Evolutionary conservation across 2,888 invertebrate species (phyloP).

Genomic region (Venustoraphidia nigricollis): DNA sequence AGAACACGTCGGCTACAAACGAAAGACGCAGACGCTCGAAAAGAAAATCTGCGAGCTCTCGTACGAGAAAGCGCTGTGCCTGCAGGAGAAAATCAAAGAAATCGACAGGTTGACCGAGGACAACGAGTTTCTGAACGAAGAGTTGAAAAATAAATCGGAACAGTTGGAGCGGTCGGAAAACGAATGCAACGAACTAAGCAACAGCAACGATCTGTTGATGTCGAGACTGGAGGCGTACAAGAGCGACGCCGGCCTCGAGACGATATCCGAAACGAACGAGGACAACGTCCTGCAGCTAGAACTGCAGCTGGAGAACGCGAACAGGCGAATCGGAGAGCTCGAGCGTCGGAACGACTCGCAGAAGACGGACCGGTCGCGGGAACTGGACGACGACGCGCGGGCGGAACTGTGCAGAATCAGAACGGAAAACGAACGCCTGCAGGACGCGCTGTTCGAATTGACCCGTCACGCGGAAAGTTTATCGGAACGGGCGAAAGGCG

Average conservation of each 20-base stretch:
- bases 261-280: slow-evolving; percentile 57
- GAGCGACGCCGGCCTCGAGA: slow-evolving; percentile 46
- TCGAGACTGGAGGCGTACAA: slow-evolving; percentile 47
- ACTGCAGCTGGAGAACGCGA: slow-evolving; percentile 39
- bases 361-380: slow-evolving; percentile 30
- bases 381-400: slow-evolving; percentile 30
- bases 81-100: slow-evolving; percentile 25
- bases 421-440: slow-evolving; percentile 19
- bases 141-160: slow-evolving; percentile 22
- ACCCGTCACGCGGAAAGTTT: too few relatives aligned
- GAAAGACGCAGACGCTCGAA: slow-evolving; percentile 39
- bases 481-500: too few relatives aligned
- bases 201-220: slow-evolving; percentile 54
- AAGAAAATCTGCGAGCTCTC: slow-evolving; percentile 39
- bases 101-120: slow-evolving; percentile 25
- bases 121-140: slow-evolving; percentile 23
- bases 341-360: slow-evolving; percentile 26
- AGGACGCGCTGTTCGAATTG: slow-evolving; percentile 5
- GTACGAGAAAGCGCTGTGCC: slow-evolving; percentile 27
- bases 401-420: slow-evolving; percentile 25
- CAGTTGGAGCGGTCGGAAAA: slow-evolving; percentile 33
- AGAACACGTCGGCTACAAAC: slow-evolving; percentile 38
- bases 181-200: slow-evolving; percentile 49
- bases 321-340: slow-evolving; percentile 26
- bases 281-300: slow-evolving; percentile 49